phyloP scores from a whole-genome alignment of 2,113 vertebrate genomes.

The Melanotaenia duboulayi region DNA sequence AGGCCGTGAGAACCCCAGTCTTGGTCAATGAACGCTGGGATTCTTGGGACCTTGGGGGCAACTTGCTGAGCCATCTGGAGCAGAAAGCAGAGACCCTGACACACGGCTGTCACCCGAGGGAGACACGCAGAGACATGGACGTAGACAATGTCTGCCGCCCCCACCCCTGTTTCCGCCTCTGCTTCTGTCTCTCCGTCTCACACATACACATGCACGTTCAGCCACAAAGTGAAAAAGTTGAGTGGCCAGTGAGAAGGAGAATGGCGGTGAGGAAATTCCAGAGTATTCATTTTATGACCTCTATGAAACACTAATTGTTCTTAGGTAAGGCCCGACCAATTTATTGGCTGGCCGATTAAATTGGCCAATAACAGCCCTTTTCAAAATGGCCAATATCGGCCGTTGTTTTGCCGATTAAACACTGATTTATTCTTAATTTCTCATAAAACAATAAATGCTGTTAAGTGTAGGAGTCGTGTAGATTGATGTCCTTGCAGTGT shows the following conservation, averaged over 20 bases:
- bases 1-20: slow-evolving; percentile 80
- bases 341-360: too few species aligned
- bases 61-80: slow-evolving; percentile 78
- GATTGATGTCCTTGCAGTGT: too few species aligned
- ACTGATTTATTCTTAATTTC: too few species aligned
- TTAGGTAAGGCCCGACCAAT: too few species aligned
- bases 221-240: slow-evolving; percentile 31
- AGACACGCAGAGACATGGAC: slow-evolving; percentile 58
- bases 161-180: slow-evolving; percentile 57
- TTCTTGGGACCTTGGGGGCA: slow-evolving; percentile 71
- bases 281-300: not conserved
- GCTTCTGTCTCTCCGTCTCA: slow-evolving; percentile 18
- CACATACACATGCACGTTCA: slow-evolving; percentile 3
- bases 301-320: too few species aligned
- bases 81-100: slow-evolving; percentile 78
- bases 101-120: slow-evolving; percentile 74
- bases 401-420: too few species aligned
- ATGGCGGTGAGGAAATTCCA: slow-evolving; percentile 29
- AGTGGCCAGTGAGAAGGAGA: slow-evolving; percentile 12
- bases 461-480: too few species aligned
- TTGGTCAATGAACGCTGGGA: slow-evolving; percentile 74
- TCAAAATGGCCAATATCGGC: too few species aligned
- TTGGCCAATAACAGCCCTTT: too few species aligned
- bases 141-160: slow-evolving; percentile 64
- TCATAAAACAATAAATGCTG: too few species aligned